Conservation (phyloP, 1,140 invertebrate genomes). For the Bombus cullumanus region DNA sequence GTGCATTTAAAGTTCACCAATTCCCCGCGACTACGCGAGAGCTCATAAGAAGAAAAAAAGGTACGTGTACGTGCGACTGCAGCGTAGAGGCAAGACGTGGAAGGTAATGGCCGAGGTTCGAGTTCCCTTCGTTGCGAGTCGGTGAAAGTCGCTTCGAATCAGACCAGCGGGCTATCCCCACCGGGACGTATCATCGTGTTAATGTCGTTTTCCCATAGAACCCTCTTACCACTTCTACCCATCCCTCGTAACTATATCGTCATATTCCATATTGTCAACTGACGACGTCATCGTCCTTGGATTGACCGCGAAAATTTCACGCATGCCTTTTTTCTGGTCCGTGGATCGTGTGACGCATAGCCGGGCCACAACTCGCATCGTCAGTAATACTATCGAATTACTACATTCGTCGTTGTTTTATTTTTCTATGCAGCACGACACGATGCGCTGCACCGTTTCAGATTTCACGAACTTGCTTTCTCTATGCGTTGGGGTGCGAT, state of each 20-base stretch:
- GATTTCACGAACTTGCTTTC: neutral
- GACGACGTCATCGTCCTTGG: neutral
- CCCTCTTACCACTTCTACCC: constrained; percentile 14
- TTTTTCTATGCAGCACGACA: neutral
- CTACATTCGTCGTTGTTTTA: constrained; percentile 8
- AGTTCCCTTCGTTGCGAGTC: constrained; percentile 66
- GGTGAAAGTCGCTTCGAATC: constrained; percentile 76
- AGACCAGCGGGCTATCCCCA: constrained; percentile 60
- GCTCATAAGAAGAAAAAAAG: neutral
- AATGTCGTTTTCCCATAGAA: constrained; percentile 79
- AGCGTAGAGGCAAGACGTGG: constrained; percentile 27
- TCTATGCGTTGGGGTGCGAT: too few species aligned
- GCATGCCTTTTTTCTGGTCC: neutral
- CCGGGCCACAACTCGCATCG: neutral
- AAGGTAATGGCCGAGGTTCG: constrained; percentile 62
- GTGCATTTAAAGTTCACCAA: constrained; percentile 37
- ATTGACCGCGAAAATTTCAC: constrained; percentile 32
- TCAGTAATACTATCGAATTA: constrained; percentile 18
- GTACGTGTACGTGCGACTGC: neutral
- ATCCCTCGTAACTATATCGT: neutral
- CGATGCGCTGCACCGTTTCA: constrained; percentile 2
- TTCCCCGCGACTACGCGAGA: neutral
- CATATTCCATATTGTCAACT: neutral
- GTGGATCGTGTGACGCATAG: constrained; percentile 7
- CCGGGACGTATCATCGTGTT: constrained; percentile 67